Conservation (phyloP, 2,888 invertebrate genomes). For the Cheilosia variabilis region DNA sequence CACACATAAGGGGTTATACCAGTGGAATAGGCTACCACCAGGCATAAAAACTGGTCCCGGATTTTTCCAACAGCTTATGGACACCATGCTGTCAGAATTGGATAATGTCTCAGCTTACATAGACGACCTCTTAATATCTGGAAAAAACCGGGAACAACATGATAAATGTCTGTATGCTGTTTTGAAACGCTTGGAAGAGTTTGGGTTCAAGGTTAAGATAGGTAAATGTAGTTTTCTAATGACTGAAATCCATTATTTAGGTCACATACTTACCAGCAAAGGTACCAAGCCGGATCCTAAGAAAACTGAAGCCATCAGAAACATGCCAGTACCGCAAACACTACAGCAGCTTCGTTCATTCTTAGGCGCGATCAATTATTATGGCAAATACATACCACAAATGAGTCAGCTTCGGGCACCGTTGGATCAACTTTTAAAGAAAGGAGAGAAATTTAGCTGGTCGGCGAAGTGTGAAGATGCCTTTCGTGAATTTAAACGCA, state of each 20-base stretch:
- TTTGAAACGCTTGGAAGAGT: constrained; percentile 8
- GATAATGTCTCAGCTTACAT: too few species aligned
- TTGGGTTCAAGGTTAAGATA: constrained; percentile 14
- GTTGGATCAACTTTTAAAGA: constrained; percentile 15
- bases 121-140: too few species aligned
- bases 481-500: constrained; percentile 10
- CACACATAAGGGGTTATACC: constrained; percentile 15
- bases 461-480: neutral
- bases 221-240: constrained; percentile 20
- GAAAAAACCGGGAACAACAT: too few species aligned
- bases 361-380: constrained; percentile 24
- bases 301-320: constrained; percentile 16
- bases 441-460: constrained; percentile 10
- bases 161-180: constrained; percentile 2
- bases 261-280: constrained; percentile 1
- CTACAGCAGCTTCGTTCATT: constrained; percentile 32
- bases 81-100: too few species aligned
- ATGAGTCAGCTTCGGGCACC: constrained; percentile 39
- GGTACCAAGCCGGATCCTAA: constrained; percentile 12
- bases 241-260: constrained; percentile 15
- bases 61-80: too few species aligned
- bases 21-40: constrained; percentile 25
- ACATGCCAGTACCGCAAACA: constrained; percentile 14
- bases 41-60: constrained; percentile 37
- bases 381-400: constrained; percentile 32